Conservation (phyloP, 2,113 vertebrate genomes). For the Grammomys dolichurus region DNA sequence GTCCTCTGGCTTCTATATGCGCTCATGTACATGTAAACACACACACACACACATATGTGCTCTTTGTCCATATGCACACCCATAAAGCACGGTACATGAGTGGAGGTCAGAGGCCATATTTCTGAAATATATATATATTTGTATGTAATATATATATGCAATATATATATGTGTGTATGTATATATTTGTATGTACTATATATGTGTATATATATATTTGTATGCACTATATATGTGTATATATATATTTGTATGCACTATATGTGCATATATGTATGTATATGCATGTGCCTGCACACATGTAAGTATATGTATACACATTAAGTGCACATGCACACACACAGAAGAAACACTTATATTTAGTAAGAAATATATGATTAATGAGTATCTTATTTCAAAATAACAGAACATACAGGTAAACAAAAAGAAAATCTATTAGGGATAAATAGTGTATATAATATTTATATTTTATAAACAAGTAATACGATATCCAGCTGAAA, state of each 20-base stretch:
- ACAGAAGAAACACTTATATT: not conserved
- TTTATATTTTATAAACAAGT: not conserved
- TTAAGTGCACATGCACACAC: not conserved
- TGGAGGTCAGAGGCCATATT: too few relatives aligned
- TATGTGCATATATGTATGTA: too few relatives aligned
- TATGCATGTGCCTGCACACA: not conserved
- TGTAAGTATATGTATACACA: not conserved
- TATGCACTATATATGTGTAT: too few relatives aligned
- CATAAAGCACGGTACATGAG: too few relatives aligned
- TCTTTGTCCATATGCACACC: too few relatives aligned
- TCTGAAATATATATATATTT: too few relatives aligned
- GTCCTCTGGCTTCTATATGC: not conserved
- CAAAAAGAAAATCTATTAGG: not conserved
- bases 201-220: too few relatives aligned
- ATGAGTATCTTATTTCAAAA: not conserved
- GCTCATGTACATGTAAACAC: not conserved
- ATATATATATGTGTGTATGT: too few relatives aligned
- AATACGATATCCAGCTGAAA: not conserved
- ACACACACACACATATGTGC: not conserved
- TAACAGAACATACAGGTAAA: not conserved
- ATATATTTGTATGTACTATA: too few relatives aligned
- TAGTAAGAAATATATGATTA: constrained; percentile 32
- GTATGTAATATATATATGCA: too few relatives aligned
- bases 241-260: too few relatives aligned
- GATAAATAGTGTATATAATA: not conserved